Base-by-base conservation (phyloP, 1,140 invertebrate species). In the Mercenaria mercenaria region DNA sequence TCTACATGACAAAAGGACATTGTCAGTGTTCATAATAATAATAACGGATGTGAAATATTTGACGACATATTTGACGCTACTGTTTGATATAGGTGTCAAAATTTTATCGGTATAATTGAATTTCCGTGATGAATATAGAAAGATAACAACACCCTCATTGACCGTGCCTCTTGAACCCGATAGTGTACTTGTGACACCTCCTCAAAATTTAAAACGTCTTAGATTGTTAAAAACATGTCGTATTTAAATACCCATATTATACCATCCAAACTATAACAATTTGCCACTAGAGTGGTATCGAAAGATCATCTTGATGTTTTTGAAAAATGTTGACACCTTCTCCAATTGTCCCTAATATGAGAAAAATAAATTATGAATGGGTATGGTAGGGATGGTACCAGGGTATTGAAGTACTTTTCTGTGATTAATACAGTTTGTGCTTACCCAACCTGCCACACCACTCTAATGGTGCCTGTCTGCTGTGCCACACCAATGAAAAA, bases 271-370 rank as follows among this genome's bases (percentile, higher is more conserved):
- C 29, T 15, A 20, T 39, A 32, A 79, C 76, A 79, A 79, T 79
- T 79, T 79, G 76, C 56, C 76, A 52, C 50, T n/a, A 79, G n/a
- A 56, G 26, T 13, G 20, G 0, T 79, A 79, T 79, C 76, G 6
- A n/a, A 1, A 43, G 81, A 83, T 69, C 3, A 69, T 67, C 59
- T 23, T 34, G 81, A 83, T 83, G 41, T n/a, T 32, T 0, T 20
- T 15, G 15, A 59, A 6, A 82, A 82, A 61, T 64, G 59, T 83
- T 83, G 56, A 69, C 81, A 83, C 81, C 39, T 69, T 47, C 23
- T 69, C 18, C 26, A 6, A 56, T 79, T 52, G 15, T 79, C 34
- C 20, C 39, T 41, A 29, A 72, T 23, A 41, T 41, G 67, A 47
- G 67, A 41, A 29, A 72, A 39, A 41, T 72, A 15, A 29, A n/a